Conservation (phyloP, 2,888 invertebrate species). For the Eupeodes latifasciatus region DNA sequence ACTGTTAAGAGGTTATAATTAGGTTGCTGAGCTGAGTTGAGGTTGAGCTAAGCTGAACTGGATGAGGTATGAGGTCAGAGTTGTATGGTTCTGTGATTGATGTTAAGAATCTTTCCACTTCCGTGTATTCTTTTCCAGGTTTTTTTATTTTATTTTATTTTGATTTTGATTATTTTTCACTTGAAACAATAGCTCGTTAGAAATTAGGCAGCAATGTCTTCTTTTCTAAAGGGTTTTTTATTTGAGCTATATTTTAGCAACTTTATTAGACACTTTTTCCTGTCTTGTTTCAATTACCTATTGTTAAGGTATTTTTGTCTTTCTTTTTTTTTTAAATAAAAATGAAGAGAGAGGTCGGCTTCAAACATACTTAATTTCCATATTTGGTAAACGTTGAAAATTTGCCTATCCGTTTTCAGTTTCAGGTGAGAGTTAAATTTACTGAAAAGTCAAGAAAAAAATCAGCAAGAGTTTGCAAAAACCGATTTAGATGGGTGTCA, state of each 20-base stretch:
- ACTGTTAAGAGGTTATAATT: slow-evolving; percentile 52
- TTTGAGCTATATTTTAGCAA: not conserved
- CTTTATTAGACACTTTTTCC: not conserved
- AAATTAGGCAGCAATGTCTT: not conserved
- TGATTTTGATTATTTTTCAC: not conserved
- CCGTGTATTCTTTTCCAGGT: slow-evolving; percentile 28
- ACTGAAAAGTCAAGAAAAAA: not conserved
- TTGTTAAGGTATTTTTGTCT: not conserved
- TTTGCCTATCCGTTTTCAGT: not conserved
- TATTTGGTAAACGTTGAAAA: slow-evolving; percentile 10
- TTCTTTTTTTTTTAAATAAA: not conserved
- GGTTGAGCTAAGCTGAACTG: not conserved
- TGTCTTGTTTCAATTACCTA: not conserved
- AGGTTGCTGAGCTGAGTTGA: slow-evolving; percentile 21
- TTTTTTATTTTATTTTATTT: not conserved
- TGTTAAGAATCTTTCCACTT: slow-evolving; percentile 36
- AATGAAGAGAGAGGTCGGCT: not conserved
- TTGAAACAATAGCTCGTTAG: slow-evolving; percentile 31
- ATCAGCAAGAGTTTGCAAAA: slow-evolving; percentile 29
- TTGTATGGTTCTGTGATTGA: slow-evolving; percentile 43
- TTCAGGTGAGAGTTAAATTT: slow-evolving; percentile 20
- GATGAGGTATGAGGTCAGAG: slow-evolving; percentile 39
- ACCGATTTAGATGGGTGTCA: slow-evolving; percentile 17
- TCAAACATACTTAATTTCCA: not conserved
- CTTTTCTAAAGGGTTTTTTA: not conserved